phyloP scores from a whole-genome alignment of 2,888 invertebrate genomes.

The Agrotis ipsilon region DNA sequence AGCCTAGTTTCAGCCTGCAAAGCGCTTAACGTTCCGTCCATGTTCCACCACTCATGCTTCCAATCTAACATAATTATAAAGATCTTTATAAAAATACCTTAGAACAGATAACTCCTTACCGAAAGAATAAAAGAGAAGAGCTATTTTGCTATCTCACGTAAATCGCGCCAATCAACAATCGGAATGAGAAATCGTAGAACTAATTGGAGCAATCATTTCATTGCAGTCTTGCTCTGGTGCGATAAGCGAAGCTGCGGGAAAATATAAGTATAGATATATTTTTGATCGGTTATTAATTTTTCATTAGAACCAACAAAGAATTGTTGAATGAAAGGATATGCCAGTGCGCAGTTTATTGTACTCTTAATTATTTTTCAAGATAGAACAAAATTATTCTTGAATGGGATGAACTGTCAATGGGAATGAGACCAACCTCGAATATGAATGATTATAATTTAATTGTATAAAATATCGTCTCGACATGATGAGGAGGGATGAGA shows the following conservation, averaged over 20 bases:
- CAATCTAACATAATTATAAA: slow-evolving; percentile 8
- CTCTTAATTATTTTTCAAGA: not conserved
- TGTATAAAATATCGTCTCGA: no score
- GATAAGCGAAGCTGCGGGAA: not conserved
- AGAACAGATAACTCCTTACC: slow-evolving; percentile 20
- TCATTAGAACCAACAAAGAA: slow-evolving; percentile 4
- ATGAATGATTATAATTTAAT: no score
- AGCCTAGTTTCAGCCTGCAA: no score
- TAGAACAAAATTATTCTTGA: no score
- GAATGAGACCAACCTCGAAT: no score
- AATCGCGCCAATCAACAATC: slow-evolving; percentile 50
- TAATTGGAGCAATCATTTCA: slow-evolving; percentile 46
- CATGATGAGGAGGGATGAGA: no score
- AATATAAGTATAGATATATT: slow-evolving; percentile 8
- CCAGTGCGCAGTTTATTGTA: not conserved
- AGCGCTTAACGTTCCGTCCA: no score
- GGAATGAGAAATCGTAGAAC: slow-evolving; percentile 42
- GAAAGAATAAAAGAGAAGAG: slow-evolving; percentile 35
- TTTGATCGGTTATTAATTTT: slow-evolving; percentile 2
- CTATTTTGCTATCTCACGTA: slow-evolving; percentile 39
- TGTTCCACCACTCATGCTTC: not conserved
- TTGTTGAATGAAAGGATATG: not conserved
- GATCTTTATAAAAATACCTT: slow-evolving; percentile 32
- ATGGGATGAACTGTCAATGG: no score
- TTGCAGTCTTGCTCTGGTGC: slow-evolving; percentile 27